Percentiles rank a stretch among this genome's conserved stretches.
These are phyloP conservation scores for Orussus abietinus DNA, from an alignment of 1,140 invertebrate genomes.

Conservation along the genomic window DNA sequence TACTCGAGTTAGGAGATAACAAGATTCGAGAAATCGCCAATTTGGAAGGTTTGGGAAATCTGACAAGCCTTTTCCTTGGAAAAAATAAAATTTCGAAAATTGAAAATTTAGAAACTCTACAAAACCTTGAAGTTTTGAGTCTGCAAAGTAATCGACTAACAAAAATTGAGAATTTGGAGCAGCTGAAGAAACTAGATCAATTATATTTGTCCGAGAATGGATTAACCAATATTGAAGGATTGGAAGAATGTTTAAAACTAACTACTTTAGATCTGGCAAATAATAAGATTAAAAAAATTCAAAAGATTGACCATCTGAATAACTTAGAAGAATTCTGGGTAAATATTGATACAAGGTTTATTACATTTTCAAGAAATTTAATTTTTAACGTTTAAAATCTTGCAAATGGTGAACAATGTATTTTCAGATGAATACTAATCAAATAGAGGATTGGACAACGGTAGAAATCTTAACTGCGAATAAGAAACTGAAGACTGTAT, in stretches of 20 bases:
- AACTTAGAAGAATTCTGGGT: slow-evolving; percentile 93
- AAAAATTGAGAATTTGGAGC: slow-evolving; percentile 82
- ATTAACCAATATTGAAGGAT: slow-evolving; percentile 70
- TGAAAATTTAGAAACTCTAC: slow-evolving; percentile 77
- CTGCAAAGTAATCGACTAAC: slow-evolving; percentile 87
- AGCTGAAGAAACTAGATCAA: slow-evolving; percentile 73
- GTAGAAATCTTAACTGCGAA: slow-evolving; percentile 73
- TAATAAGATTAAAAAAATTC: slow-evolving; percentile 80
- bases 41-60: slow-evolving; percentile 67
- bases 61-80: slow-evolving; percentile 81
- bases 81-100: slow-evolving; percentile 96
- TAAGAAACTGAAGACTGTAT: slow-evolving; percentile 82
- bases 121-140: slow-evolving; percentile 78
- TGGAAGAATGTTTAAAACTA: slow-evolving; percentile 67
- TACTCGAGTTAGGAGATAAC: slow-evolving; percentile 94
- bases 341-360: slow-evolving; percentile 44
- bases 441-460: slow-evolving; percentile 80
- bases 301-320: slow-evolving; percentile 73
- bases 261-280: slow-evolving; percentile 86
- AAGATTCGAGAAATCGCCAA: slow-evolving; percentile 87
- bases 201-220: slow-evolving; percentile 95
- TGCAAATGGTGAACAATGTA: no score
- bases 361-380: slow-evolving; percentile 14
- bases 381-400: no score
- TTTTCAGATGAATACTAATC: slow-evolving; percentile 88